phyloP scores from a whole-genome alignment of 2,113 vertebrate genomes.

The Anarrhichthys ocellatus region DNA sequence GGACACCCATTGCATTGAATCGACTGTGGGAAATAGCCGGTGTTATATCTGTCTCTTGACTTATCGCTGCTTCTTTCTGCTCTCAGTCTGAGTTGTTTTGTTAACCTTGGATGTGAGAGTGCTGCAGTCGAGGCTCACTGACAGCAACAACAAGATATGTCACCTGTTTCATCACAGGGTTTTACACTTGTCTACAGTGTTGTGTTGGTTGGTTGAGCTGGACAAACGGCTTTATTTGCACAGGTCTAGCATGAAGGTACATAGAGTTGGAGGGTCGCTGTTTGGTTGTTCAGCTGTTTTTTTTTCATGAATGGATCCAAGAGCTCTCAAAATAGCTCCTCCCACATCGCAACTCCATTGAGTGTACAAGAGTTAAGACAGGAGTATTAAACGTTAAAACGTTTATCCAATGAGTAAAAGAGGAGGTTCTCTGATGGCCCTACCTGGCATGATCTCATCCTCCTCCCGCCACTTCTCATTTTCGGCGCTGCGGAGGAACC shows the following conservation, averaged over 20 bases:
- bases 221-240: too few relatives aligned
- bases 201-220: too few relatives aligned
- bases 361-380: neutral
- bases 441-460: constrained; percentile 93
- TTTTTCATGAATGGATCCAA: neutral
- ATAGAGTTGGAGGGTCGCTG: too few relatives aligned
- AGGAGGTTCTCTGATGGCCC: neutral
- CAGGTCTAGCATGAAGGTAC: too few relatives aligned
- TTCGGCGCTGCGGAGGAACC: constrained; percentile 85
- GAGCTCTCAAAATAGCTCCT: neutral
- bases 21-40: neutral
- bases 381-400: neutral
- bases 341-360: neutral
- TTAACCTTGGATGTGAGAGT: neutral
- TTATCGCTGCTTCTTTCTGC: neutral
- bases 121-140: neutral
- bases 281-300: too few relatives aligned
- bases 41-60: neutral
- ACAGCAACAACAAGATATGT: neutral
- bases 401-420: neutral
- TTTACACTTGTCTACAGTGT: too few relatives aligned
- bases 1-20: neutral
- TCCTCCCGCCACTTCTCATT: constrained; percentile 84
- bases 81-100: neutral
- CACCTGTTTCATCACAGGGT: too few relatives aligned